Evolutionary conservation across 1,140 invertebrate species (phyloP).

Genomic region (Gonatopus flavifemur): DNA sequence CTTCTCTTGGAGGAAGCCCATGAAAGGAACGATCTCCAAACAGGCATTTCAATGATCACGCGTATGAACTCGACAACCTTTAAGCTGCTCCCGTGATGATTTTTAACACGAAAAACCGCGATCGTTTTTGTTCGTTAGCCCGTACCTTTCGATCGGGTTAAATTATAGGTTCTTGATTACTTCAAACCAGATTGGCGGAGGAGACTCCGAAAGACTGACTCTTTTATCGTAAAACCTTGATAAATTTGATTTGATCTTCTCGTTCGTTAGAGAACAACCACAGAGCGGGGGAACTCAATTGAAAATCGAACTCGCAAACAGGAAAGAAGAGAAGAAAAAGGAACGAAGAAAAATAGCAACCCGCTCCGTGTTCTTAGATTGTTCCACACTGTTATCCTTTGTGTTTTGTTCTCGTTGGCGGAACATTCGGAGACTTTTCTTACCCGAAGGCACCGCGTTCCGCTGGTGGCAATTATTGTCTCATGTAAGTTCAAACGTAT

Average conservation of each 20-base stretch:
- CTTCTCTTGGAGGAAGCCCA: too few relatives aligned
- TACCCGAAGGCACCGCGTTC: neutral
- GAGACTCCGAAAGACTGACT: too few relatives aligned
- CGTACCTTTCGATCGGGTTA: conserved; percentile 55
- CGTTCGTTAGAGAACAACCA: conserved; percentile 18
- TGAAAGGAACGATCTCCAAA: neutral
- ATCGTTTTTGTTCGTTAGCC: conserved; percentile 59
- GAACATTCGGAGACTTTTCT: neutral
- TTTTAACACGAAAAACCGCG: conserved; percentile 56
- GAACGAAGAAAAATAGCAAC: neutral
- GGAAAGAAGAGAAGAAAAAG: neutral
- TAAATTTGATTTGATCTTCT: too few relatives aligned
- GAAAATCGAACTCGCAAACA: neutral
- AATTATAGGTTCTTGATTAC: conserved; percentile 61
- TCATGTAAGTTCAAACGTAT: conserved; percentile 34
- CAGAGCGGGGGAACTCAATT: too few relatives aligned
- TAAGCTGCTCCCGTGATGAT: conserved; percentile 46
- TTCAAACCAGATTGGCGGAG: conserved; percentile 31
- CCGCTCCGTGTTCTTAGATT: neutral
- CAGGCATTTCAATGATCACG: too few relatives aligned
- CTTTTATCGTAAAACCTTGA: too few relatives aligned
- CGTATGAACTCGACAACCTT: too few relatives aligned
- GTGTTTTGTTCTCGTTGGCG: too few relatives aligned
- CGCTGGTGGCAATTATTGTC: conserved; percentile 33
- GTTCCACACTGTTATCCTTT: too few relatives aligned